phyloP scores from a whole-genome alignment of 2,888 invertebrate genomes.

The Blastobasis lacticolella region DNA sequence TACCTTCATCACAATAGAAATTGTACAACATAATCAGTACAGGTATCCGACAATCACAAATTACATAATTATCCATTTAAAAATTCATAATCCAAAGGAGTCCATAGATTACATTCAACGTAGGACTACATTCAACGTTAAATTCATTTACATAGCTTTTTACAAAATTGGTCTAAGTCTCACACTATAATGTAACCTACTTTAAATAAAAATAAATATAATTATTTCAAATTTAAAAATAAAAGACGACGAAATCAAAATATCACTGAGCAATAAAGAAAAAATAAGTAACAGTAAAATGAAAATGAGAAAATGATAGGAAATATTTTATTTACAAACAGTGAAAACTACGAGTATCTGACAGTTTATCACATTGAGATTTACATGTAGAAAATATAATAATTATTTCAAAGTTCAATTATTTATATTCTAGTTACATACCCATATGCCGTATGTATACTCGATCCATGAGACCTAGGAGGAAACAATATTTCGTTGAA shows the following conservation, averaged over 20 bases:
- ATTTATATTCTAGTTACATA: too few species aligned
- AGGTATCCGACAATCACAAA: too few species aligned
- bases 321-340: constrained; percentile 48
- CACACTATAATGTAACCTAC: neutral
- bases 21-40: neutral
- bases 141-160: constrained; percentile 34
- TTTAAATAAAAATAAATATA: neutral
- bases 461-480: too few species aligned
- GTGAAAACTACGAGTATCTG: constrained; percentile 23
- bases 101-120: neutral
- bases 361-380: constrained; percentile 12
- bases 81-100: too few species aligned
- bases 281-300: constrained; percentile 10
- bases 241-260: constrained; percentile 11
- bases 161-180: constrained; percentile 24
- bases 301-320: constrained; percentile 18
- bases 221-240: constrained; percentile 23
- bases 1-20: neutral
- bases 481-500: too few species aligned
- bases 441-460: too few species aligned
- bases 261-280: constrained; percentile 11
- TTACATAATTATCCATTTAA: too few species aligned
- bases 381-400: neutral
- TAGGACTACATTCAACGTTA: constrained; percentile 12
- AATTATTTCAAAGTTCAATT: too few species aligned